Evolutionary conservation across 2,113 vertebrate species (phyloP).

Genomic region (Muntiacus reevesi): DNA sequence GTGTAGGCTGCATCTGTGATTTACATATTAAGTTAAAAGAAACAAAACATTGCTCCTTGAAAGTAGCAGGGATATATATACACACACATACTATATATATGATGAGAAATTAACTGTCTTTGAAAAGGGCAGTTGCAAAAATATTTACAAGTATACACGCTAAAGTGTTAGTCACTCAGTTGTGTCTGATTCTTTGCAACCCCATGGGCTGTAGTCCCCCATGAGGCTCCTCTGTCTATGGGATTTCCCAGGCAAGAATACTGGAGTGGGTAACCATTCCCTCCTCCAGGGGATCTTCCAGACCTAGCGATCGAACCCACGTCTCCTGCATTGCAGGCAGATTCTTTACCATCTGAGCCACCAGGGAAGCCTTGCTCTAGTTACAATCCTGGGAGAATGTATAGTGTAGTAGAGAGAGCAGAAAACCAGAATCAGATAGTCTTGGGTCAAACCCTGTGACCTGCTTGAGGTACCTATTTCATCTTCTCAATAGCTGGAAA

Average conservation of each 20-base stretch:
- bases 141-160: neutral
- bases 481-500: neutral
- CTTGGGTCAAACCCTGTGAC: neutral
- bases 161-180: neutral
- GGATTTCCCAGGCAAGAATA: neutral
- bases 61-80: neutral
- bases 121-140: neutral
- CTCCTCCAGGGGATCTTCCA: neutral
- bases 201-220: neutral
- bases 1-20: neutral
- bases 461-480: neutral
- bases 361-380: neutral
- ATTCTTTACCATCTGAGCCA: neutral
- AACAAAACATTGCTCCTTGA: neutral
- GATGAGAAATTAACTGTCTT: neutral
- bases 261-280: neutral
- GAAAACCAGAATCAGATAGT: neutral
- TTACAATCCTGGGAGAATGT: neutral
- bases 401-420: neutral
- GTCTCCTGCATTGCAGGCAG: neutral
- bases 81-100: neutral
- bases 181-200: neutral
- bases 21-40: neutral
- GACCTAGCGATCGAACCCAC: neutral
- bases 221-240: neutral